phyloP scores from a whole-genome alignment of 2,113 vertebrate genomes.

The Theristicus caerulescens region DNA sequence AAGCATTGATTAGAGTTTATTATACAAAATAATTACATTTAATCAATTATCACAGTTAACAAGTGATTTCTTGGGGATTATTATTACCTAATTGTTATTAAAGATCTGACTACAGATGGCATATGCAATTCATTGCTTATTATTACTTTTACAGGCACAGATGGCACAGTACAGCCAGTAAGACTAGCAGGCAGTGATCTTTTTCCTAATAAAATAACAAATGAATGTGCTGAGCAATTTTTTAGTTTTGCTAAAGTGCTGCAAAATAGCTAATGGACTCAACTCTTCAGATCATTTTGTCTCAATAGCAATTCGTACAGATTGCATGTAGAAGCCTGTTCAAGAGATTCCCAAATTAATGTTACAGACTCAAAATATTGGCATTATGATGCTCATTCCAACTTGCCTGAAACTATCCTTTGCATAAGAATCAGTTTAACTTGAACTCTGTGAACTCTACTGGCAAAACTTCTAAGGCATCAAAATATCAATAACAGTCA shows the following conservation, averaged over 20 bases:
- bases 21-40: conserved; percentile 68
- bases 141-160: conserved; percentile 75
- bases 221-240: conserved; percentile 28
- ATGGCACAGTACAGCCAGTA: conserved; percentile 66
- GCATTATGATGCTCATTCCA: not conserved
- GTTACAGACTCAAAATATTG: conserved; percentile 30
- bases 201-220: conserved; percentile 54
- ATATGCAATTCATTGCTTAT: conserved; percentile 68
- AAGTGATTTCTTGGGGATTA: conserved; percentile 68
- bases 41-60: conserved; percentile 69
- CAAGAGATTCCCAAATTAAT: not conserved
- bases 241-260: conserved; percentile 46
- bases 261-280: not conserved
- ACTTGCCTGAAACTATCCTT: conserved; percentile 20
- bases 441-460: conserved; percentile 23
- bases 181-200: conserved; percentile 63
- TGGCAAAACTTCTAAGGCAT: conserved; percentile 51
- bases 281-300: not conserved
- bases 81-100: conserved; percentile 72
- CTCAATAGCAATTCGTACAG: not conserved
- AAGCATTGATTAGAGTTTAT: conserved; percentile 72
- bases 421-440: conserved; percentile 14
- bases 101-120: conserved; percentile 70
- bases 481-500: not conserved
- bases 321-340: not conserved